These are phyloP conservation scores for Polyergus mexicanus DNA, from an alignment of 1,140 invertebrate species.

Conservation along the genomic window DNA sequence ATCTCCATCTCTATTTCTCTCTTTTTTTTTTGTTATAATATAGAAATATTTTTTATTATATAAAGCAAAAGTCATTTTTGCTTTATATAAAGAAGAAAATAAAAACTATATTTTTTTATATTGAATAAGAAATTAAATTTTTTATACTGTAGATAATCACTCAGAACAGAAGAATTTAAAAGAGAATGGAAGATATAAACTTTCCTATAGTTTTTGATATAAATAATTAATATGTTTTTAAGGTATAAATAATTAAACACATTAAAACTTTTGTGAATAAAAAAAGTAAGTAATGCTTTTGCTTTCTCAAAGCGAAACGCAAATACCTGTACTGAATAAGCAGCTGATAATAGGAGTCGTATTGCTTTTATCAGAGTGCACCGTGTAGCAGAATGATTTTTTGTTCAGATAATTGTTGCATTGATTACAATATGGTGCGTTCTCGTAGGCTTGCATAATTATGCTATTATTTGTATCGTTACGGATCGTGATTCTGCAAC, in stretches of 20 bases:
- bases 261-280: background rate
- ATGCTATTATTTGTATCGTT: slow-evolving; percentile 44
- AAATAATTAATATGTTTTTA: background rate
- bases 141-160: background rate
- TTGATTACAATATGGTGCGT: slow-evolving; percentile 28
- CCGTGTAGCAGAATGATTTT: slow-evolving; percentile 29
- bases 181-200: background rate
- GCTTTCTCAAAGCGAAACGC: background rate
- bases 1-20: background rate
- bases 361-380: slow-evolving; percentile 12
- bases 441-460: background rate
- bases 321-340: slow-evolving; percentile 65
- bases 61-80: background rate
- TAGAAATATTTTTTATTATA: background rate
- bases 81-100: background rate
- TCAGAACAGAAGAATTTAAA: background rate
- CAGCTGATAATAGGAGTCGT: slow-evolving; percentile 39
- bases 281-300: background rate
- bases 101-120: background rate
- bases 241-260: background rate
- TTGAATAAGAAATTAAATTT: background rate
- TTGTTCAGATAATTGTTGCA: slow-evolving; percentile 2
- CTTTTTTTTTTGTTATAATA: background rate
- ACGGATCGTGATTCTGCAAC: slow-evolving; percentile 34
- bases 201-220: background rate